Conservation (phyloP, 2,888 invertebrate species). For the Octodonta nipae region DNA sequence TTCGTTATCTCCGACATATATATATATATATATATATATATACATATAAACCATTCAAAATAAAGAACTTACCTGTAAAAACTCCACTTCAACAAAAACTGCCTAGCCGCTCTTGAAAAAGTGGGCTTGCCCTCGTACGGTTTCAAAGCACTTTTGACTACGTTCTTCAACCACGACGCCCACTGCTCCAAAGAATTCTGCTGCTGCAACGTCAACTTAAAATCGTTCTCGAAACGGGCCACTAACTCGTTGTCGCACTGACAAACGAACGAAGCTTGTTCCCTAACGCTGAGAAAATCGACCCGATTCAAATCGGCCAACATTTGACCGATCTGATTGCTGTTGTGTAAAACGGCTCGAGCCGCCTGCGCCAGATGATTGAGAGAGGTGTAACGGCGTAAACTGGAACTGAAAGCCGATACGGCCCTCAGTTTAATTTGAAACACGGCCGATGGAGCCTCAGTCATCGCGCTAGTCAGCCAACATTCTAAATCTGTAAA, state of each 20-base stretch:
- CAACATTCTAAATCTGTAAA: constrained; percentile 66
- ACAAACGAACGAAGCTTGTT: constrained; percentile 52
- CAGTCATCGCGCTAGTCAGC: constrained; percentile 67
- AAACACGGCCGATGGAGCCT: constrained; percentile 68
- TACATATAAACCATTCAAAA: too few relatives aligned
- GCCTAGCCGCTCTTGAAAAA: constrained; percentile 73
- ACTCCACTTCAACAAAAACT: constrained; percentile 95
- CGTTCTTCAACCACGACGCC: constrained; percentile 92
- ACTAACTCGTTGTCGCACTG: constrained; percentile 77
- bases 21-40: too few relatives aligned
- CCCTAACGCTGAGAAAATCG: constrained; percentile 92
- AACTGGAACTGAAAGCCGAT: constrained; percentile 83
- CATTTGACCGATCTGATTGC: constrained; percentile 93
- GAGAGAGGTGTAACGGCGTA: constrained; percentile 89
- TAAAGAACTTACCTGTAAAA: constrained; percentile 86
- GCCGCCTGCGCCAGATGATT: constrained; percentile 92
- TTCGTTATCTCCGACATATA: too few relatives aligned
- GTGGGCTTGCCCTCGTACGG: constrained; percentile 74
- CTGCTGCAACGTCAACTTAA: constrained; percentile 80
- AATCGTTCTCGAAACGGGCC: constrained; percentile 74
- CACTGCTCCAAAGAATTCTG: constrained; percentile 92
- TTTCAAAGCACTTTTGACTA: constrained; percentile 78
- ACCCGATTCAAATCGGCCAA: constrained; percentile 89
- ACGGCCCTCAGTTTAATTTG: constrained; percentile 75
- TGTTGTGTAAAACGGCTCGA: constrained; percentile 87